Evolutionary conservation across 2,113 vertebrate genomes (phyloP), one percentile per base, ranked within the genome.

Genomic region (Microtus montanus): DNA sequence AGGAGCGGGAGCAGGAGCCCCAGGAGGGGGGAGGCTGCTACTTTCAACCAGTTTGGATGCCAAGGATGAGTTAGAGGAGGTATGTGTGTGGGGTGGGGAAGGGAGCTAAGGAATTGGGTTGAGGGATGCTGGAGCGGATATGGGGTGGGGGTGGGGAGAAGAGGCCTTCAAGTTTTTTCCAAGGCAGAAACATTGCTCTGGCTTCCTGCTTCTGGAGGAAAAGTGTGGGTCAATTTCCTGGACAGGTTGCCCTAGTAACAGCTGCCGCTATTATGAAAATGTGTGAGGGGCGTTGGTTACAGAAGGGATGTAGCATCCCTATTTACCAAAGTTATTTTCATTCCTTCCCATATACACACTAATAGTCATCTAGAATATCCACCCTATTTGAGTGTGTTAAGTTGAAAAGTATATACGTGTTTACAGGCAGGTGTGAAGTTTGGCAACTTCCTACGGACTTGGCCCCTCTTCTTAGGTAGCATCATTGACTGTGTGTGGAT

Each of bases 41-140:
- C 97, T 99, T 96, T 99, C 99, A 97, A 99, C 98, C 96, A 98
- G 98, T 96, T 98, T 99, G 98, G 99, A 99, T 97, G 99, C 99
- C 85, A 99, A 99, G 98, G 99, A 99, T 98, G 99, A 99, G 98
- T 98, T 99, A 97, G 99, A 99, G 98, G 99, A 99, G 99, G 98
- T 98, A 98, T 98, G 97, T 97, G 88, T 70, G 64, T 41, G 52
- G 96, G 97, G 97, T 44, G 74, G 94, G 90, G 47, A 94, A 96
- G 96, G 97, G 97, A 97, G 94, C 75, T 89, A 84, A 96, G 97
- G 68, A 92, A 82, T 20, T 9, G 97, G 97, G 97, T 61, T 92
- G 96, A 96, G 97, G 97, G 95, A 61, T 61, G 26, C 84, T 74
- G 96, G 95, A 95, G 78, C n/a, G 96, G 90, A 95, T 66, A 13